Evolutionary conservation across 2,888 invertebrate species (phyloP).

Genomic region (Fragum whitleyi): DNA sequence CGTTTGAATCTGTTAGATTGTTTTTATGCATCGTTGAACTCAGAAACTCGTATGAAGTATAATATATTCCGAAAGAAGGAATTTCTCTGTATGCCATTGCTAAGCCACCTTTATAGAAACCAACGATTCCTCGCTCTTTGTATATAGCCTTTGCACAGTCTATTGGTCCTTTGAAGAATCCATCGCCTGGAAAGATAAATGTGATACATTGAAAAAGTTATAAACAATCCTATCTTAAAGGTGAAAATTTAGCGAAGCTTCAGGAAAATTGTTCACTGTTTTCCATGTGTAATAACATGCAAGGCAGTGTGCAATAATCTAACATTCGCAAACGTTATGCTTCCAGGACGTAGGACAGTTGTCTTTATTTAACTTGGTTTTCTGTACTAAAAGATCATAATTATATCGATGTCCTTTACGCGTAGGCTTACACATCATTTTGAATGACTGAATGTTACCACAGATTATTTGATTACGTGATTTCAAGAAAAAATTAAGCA

Average conservation of each 20-base stretch:
- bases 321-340: too few species aligned
- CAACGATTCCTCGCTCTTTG: constrained; percentile 84
- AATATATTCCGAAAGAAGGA: constrained; percentile 89
- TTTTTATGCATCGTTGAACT: constrained; percentile 67
- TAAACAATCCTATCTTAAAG: background rate
- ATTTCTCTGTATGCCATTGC: constrained; percentile 86
- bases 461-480: too few species aligned
- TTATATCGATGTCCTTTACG: too few species aligned
- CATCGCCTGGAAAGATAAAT: background rate
- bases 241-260: background rate
- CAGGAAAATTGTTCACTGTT: too few species aligned
- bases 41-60: constrained; percentile 87
- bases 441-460: too few species aligned
- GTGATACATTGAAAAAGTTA: background rate
- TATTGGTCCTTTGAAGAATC: constrained; percentile 85
- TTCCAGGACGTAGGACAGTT: too few species aligned
- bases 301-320: too few species aligned
- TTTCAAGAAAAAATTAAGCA: too few species aligned
- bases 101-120: constrained; percentile 82
- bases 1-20: constrained; percentile 68
- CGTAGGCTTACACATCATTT: too few species aligned
- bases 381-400: too few species aligned
- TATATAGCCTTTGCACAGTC: constrained; percentile 87
- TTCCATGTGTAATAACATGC: too few species aligned
- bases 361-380: too few species aligned